Percentiles rank a stretch among this genome's conserved stretches.
phyloP scores from a whole-genome alignment of 2,888 invertebrate species.

The Euphydryas editha region DNA sequence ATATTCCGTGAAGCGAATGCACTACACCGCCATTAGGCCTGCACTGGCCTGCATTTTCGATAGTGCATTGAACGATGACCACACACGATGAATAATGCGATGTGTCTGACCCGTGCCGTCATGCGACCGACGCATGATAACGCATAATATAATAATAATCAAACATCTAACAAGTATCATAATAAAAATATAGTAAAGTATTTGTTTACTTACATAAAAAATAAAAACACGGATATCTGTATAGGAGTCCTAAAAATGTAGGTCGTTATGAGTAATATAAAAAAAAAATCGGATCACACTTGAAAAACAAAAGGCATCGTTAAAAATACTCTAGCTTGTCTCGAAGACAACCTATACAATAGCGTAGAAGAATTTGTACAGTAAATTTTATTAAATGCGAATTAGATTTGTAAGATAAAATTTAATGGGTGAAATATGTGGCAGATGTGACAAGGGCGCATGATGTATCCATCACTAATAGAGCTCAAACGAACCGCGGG shows the following conservation, averaged over 20 bases:
- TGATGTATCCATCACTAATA: background rate
- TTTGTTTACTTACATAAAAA: too few species aligned
- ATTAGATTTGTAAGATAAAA: background rate
- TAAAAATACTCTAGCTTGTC: too few species aligned
- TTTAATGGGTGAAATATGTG: background rate
- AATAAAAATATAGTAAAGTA: background rate
- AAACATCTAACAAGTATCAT: background rate
- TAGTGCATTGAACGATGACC: background rate
- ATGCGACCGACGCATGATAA: constrained; percentile 8
- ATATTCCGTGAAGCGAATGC: background rate
- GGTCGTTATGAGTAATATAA: too few species aligned
- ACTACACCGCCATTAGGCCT: background rate
- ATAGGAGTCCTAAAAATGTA: too few species aligned
- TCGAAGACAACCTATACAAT: too few species aligned
- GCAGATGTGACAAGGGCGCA: background rate
- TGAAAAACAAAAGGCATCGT: too few species aligned
- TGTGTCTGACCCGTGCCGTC: background rate
- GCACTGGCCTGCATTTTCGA: constrained; percentile 5
- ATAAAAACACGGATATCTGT: too few species aligned
- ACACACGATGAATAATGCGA: constrained; percentile 7
- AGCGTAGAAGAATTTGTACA: background rate
- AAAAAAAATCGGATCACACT: too few species aligned
- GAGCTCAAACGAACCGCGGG: background rate
- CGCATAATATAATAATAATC: background rate
- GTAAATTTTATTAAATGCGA: background rate